These are phyloP conservation scores for Pocillopora grandis DNA, from an alignment of 92 coral and sea anemone genomes.

Conservation along the genomic window DNA sequence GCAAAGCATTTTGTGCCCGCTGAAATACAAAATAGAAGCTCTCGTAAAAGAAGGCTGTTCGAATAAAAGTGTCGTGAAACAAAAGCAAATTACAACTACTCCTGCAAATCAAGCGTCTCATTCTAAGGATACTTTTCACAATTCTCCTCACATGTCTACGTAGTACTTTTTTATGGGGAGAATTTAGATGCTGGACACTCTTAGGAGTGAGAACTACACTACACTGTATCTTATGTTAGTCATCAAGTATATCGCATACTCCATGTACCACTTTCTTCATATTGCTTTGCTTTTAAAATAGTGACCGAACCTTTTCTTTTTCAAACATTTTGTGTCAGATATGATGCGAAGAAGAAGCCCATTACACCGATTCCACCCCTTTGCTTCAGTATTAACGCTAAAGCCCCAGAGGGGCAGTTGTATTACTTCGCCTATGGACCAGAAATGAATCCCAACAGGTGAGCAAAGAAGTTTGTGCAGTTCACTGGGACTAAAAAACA, in stretches of 20 bases:
- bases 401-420: conserved; percentile 72
- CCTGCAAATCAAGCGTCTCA: neutral
- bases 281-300: no score
- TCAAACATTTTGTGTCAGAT: conserved; percentile 5
- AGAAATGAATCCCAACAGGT: conserved; percentile 92
- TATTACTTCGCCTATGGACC: conserved; percentile 93
- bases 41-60: neutral
- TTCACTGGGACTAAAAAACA: neutral
- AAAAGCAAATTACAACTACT: neutral
- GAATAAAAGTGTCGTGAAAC: no score
- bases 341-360: conserved; percentile 14
- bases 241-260: no score
- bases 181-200: neutral
- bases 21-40: no score
- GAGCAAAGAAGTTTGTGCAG: neutral
- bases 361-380: conserved; percentile 61
- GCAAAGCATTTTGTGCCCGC: no score
- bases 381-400: conserved; percentile 75
- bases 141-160: neutral
- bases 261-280: no score
- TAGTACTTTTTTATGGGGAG: neutral
- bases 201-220: neutral
- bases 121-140: neutral
- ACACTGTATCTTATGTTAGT: no score
- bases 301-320: no score